Evolutionary conservation across 2,113 vertebrate species (phyloP), one percentile per base, ranked within the genome.

Genomic region (Labeo catla): DNA sequence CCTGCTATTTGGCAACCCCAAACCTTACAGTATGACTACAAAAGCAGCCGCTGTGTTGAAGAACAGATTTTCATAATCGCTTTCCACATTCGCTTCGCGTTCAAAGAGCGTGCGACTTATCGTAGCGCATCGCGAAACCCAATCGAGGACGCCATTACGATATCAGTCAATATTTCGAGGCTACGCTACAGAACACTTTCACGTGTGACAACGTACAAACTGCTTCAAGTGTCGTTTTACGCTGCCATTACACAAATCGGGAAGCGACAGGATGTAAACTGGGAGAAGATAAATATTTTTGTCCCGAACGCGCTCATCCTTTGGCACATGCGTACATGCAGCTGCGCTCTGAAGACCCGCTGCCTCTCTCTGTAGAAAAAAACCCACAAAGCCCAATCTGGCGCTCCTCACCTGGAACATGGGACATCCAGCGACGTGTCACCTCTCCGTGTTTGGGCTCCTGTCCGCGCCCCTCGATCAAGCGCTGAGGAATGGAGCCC

Each of bases 261-360:
- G 10, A 63, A 45, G 78, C 19, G 36, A 28, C 54, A 21, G 19
- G 54, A 63, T 80, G 61, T 10, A 49, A 81, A 79, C 36, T 68
- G 45, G 11, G 61, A 85, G 83, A 54, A 68, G n/a, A 78, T 52
- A 50, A 36, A 88, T 61, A 84, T 89, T 90, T 88, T 59, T 82
- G 63, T 76, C 81, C 81, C 85, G 47, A 88, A 90, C 88, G 92
- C 92, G 91, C 92, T 93, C 90, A 91, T 91, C 93, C 90, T 94
- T 93, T 93, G 94, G 95, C 95, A 96, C 95, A 96, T 96, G 95
- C 95, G 95, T 96, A 94, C 94, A 96, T 93, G 93, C 91, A 93
- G 93, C 90, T 93, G 95, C 94, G 92, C 95, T 95, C 94, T 91
- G 88, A 94, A 94, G 74, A 90, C 93, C 94, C 93, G 94, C 94